phyloP scores from a whole-genome alignment of 2,888 invertebrate genomes.

The Notodonta ziczac region DNA sequence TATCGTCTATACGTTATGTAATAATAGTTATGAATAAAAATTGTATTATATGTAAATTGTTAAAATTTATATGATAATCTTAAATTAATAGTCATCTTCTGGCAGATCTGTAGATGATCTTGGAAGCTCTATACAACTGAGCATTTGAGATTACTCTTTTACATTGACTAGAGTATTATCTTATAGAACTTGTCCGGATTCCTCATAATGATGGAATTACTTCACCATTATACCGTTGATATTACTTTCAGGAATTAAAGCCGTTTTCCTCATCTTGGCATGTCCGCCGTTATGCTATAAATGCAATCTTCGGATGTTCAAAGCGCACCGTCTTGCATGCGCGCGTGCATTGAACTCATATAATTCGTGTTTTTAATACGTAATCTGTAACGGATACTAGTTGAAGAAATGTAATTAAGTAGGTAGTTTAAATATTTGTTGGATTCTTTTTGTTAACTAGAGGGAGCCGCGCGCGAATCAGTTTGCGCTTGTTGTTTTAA shows the following conservation, averaged over 20 bases:
- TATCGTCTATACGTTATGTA: not conserved
- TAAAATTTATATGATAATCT: no score
- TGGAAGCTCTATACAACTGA: no score
- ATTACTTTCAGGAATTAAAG: conserved; percentile 14
- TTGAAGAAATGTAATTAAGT: conserved; percentile 8
- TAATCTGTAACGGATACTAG: conserved; percentile 21
- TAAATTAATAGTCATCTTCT: no score
- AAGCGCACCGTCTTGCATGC: conserved; percentile 42
- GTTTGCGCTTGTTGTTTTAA: not conserved
- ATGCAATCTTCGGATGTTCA: conserved; percentile 47
- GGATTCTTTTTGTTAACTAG: conserved; percentile 1
- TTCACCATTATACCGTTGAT: not conserved
- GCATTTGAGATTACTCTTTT: no score
- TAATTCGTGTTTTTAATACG: conserved; percentile 44
- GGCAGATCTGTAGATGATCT: no score
- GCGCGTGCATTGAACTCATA: conserved; percentile 29
- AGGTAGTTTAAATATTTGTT: not conserved
- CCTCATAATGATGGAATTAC: not conserved
- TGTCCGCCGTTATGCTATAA: conserved; percentile 41
- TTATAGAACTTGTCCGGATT: no score
- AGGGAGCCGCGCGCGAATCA: not conserved
- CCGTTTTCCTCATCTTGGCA: conserved; percentile 26
- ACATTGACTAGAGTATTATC: no score
- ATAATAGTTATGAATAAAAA: no score
- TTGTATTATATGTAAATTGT: no score